Conservation (phyloP, 2,888 invertebrate species). For the Protonemura montana region DNA sequence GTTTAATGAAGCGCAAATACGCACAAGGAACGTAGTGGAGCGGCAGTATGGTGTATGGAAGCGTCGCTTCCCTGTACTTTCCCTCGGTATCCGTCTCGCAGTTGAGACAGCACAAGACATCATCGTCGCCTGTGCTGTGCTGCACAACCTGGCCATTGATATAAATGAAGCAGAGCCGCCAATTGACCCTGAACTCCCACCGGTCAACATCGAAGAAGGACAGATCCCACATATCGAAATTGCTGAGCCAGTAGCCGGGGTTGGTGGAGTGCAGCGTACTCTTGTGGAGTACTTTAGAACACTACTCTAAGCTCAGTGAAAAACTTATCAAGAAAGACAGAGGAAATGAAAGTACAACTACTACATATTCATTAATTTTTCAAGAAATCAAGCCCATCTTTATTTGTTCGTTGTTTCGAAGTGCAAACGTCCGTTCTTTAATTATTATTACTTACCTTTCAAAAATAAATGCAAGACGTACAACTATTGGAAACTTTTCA, state of each 20-base stretch:
- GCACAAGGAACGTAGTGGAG: constrained; percentile 52
- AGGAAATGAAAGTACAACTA: too few species aligned
- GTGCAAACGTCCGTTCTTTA: too few species aligned
- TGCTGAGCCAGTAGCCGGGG: neutral
- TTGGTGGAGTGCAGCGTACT: neutral
- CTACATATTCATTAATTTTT: too few species aligned
- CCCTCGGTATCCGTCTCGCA: constrained; percentile 33
- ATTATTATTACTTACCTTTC: too few species aligned
- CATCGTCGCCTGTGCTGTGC: constrained; percentile 45
- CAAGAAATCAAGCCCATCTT: too few species aligned
- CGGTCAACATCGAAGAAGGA: neutral
- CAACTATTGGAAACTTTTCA: too few species aligned
- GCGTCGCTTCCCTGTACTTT: constrained; percentile 45
- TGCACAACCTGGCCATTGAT: constrained; percentile 46
- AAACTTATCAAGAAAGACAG: too few species aligned
- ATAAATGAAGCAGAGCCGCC: constrained; percentile 40
- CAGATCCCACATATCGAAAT: neutral
- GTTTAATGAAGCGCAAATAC: constrained; percentile 52
- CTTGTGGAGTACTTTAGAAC: neutral
- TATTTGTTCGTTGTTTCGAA: too few species aligned
- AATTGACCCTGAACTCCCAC: constrained; percentile 27
- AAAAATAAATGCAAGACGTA: too few species aligned
- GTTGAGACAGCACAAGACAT: constrained; percentile 33
- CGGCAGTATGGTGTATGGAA: constrained; percentile 51
- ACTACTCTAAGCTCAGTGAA: neutral